Evolutionary conservation across 1,140 invertebrate genomes (phyloP), one percentile per base, ranked within the genome.

Genomic region (Dufourea novaeangliae): DNA sequence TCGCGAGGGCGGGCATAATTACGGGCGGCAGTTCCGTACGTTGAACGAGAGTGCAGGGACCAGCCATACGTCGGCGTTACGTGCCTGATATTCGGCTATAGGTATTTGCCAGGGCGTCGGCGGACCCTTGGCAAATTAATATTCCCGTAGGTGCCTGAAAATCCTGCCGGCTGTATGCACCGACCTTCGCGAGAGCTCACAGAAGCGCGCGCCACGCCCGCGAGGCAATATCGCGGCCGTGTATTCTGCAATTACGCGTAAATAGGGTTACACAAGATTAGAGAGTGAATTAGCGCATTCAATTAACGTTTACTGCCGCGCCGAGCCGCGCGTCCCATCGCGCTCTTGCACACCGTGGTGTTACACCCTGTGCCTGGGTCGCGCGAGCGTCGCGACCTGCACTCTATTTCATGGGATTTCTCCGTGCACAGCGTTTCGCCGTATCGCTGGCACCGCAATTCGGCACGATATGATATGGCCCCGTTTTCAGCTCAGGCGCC

Each of bases 181-280:
- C 76, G 77, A 76, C 72, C 78, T 75, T 69, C 75, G 84, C 78
- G 52, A 11, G 46, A 50, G 52, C 70, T 41, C 57, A 46, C 66
- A 41, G 68, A 52, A 50, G 41, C 41, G 56, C 29, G 52, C 25
- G n/a, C n/a, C n/a, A n/a, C 59, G 67, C 41, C 73, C 63, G 63
- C 70, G 71, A 73, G 73, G 79, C 79, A 87, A 86, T 88, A 88
- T 82, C 80, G 83, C 81, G 81, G 64, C 73, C 75, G 75, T 86
- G 84, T 86, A 90, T 91, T 90, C 88, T 83, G 82, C 85, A 87
- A 88, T 91, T 91, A 87, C 83, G 86, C 88, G 81, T 83, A 89
- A 91, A 91, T 91, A 89, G 86, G 87, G 85, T 85, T 85, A 86
- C 82, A 77, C 81, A 79, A 89, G 87, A 90, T 91, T 91, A 91